Evolutionary conservation across 2,888 invertebrate genomes (phyloP).

Genomic region (Euplagia quadripunctaria): DNA sequence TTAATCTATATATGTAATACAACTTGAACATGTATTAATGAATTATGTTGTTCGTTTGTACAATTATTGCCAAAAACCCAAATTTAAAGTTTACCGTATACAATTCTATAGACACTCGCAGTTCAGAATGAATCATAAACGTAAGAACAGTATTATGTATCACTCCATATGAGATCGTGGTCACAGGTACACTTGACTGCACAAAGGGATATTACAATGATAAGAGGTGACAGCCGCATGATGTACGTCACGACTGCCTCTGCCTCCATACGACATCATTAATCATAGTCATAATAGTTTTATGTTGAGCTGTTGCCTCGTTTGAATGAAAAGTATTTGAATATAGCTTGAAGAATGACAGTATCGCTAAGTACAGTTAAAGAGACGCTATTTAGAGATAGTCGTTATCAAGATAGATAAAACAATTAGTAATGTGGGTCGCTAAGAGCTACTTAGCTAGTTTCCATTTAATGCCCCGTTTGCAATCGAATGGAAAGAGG

Average conservation of each 20-base stretch:
- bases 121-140: too few species aligned
- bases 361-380: not conserved
- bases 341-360: not conserved
- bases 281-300: conserved; percentile 25
- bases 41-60: too few species aligned
- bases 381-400: not conserved
- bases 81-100: too few species aligned
- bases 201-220: conserved; percentile 18
- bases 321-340: not conserved
- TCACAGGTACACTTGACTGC: not conserved
- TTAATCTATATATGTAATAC: too few species aligned
- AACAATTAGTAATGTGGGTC: not conserved
- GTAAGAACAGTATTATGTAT: not conserved
- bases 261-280: conserved; percentile 29
- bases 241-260: conserved; percentile 34
- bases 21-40: too few species aligned
- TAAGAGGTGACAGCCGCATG: conserved; percentile 32
- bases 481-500: not conserved
- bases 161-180: not conserved
- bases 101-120: too few species aligned
- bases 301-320: not conserved
- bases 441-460: not conserved
- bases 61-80: too few species aligned
- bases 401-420: not conserved
- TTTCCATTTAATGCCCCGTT: not conserved